These are phyloP conservation scores for Bradypus variegatus DNA, from an alignment of 2,797 vertebrate species.

Conservation along the genomic window DNA sequence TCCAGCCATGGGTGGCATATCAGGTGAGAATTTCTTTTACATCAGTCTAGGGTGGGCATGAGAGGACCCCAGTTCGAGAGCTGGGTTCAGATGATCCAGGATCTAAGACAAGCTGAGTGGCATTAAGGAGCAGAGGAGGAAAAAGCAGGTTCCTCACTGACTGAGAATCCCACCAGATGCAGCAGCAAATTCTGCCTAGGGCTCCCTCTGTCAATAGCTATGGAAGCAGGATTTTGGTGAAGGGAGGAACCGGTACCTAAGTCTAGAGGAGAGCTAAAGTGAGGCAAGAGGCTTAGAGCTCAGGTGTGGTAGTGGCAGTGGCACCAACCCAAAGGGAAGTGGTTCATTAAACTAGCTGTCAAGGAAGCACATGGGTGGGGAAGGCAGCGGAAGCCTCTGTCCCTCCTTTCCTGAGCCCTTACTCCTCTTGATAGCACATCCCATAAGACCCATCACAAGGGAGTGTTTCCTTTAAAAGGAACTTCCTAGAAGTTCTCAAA, in stretches of 20 bases:
- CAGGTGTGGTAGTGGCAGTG: neutral
- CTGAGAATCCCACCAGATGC: neutral
- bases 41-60: too few relatives aligned
- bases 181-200: neutral
- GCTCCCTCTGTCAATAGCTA: neutral
- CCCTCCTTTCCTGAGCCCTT: neutral
- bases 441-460: neutral
- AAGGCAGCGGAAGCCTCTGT: neutral
- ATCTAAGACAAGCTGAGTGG: neutral
- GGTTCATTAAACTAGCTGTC: too few relatives aligned
- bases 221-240: neutral
- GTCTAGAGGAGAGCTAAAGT: neutral
- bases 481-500: neutral
- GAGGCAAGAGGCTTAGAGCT: neutral
- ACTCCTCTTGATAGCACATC: neutral
- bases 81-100: neutral
- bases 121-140: neutral
- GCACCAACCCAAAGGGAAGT: neutral
- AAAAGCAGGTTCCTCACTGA: neutral
- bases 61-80: neutral
- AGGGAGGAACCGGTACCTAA: neutral
- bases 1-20: accelerated
- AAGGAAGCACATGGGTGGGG: neutral
- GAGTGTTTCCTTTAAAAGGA: neutral
- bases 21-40: neutral